Evolutionary conservation across 2,113 vertebrate genomes (phyloP), one percentile per base, ranked within the genome.

Genomic region (Amblyopsis rosae): DNA sequence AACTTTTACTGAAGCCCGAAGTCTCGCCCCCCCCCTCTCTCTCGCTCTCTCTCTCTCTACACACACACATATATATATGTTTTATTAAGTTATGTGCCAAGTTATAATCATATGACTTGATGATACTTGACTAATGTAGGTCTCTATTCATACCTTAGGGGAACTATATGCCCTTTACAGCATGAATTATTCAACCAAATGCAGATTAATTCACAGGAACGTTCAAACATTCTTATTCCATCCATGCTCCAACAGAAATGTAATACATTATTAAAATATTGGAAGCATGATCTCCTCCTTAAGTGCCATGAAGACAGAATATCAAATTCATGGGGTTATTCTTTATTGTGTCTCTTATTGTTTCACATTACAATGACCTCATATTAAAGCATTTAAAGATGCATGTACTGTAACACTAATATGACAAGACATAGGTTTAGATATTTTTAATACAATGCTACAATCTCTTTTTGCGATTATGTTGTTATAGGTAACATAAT

Each of bases 161-260:
- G 6, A 41, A 41, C 35, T 41, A 41, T 26, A 2, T 26, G 26
- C 26, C 35, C 4, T 41, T 67, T 57, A 56, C 17, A 0, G 57
- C 49, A 26, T 75, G 49, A 50, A 81, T 77, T 77, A 79, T 77
- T 70, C 4, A 74, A 75, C 33, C 59, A 55, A 66, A 16, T 70
- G 57, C 12, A 17, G 67, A 35, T 65, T 59, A 7, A 47, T 67
- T 62, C 50, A 59, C 5, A n/a, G n/a, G 13, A 53, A 48, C 32
- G 3, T 15, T 63, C 53, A 68, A 16, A 55, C 32, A 65, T 50
- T 50, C 32, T 50, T 49, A 2, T 65, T 55, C 54, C 41, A 58
- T 62, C 56, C 12, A 9, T 46, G 13, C 51, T 0, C 1, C 32
- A 77, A 62, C 65, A 55, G 60, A 48, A 49, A 51, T 49, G 55